Evolutionary conservation across 2,113 vertebrate species (phyloP).

Genomic region (Progne subis): DNA sequence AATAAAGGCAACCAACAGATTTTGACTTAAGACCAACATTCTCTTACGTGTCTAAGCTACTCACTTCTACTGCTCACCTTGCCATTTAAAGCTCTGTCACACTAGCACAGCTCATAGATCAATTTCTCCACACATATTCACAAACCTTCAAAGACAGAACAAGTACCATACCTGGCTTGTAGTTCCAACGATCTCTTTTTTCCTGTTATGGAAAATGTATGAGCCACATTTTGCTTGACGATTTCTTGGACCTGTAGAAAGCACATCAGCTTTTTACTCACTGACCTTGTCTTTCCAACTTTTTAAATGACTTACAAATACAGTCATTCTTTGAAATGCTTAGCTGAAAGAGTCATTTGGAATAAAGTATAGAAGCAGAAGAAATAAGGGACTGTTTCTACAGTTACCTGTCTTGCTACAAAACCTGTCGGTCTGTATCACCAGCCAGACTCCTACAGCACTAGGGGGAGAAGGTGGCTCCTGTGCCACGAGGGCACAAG

Average conservation of each 20-base stretch:
- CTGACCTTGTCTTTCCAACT: background rate
- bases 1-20: background rate
- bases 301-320: background rate
- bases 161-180: constrained; percentile 84
- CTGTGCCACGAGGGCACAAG: background rate
- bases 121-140: background rate
- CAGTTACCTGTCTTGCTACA: background rate
- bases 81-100: background rate
- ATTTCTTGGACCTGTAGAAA: constrained; percentile 88
- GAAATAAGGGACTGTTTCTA: background rate
- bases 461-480: background rate
- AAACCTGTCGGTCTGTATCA: background rate
- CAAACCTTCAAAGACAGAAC: background rate
- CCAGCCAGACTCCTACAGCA: background rate
- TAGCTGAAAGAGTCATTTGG: background rate
- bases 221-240: constrained; percentile 84
- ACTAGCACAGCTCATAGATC: background rate
- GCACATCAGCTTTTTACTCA: background rate
- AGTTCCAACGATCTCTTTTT: constrained; percentile 90
- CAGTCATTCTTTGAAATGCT: background rate
- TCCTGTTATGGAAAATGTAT: constrained; percentile 87
- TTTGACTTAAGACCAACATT: background rate
- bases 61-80: background rate
- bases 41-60: background rate
- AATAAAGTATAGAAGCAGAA: background rate